These are phyloP conservation scores for Lasioglossum zephyrum DNA, from an alignment of 2,888 invertebrate species.

Conservation along the genomic window DNA sequence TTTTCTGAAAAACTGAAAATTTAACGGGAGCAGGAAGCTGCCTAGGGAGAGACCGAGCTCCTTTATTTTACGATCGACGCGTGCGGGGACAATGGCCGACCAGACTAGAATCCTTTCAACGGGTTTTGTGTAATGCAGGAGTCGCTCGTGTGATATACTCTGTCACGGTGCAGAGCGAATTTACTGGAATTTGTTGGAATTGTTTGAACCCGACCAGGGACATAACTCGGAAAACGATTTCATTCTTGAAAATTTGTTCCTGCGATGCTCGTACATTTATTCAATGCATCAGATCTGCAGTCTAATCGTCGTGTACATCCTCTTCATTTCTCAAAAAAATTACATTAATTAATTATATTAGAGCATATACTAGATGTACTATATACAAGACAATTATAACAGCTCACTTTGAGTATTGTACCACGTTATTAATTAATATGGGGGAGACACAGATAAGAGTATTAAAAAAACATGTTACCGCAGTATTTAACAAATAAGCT, in stretches of 20 bases:
- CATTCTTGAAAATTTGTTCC: background rate
- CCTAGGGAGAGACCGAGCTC: conserved; percentile 36
- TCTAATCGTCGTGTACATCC: no score
- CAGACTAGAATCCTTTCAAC: conserved; percentile 71
- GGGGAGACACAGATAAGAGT: no score
- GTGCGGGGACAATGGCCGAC: conserved; percentile 58
- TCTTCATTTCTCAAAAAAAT: no score
- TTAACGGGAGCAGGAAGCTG: conserved; percentile 57
- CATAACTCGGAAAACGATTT: background rate
- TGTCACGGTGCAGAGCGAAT: background rate
- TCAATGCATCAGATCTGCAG: no score
- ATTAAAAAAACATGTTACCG: no score
- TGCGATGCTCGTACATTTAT: no score
- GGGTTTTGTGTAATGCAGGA: conserved; percentile 11
- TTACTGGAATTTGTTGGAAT: background rate
- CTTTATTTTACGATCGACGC: conserved; percentile 64
- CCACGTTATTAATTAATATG: no score
- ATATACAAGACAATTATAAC: no score
- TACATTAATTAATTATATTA: no score
- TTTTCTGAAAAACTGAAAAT: conserved; percentile 71
- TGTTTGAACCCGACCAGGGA: background rate
- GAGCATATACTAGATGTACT: no score
- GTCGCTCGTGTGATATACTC: background rate
- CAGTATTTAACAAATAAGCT: no score
- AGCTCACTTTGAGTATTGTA: no score